Conservation (phyloP, 2,888 invertebrate species). For the Amphipoea oculea region DNA sequence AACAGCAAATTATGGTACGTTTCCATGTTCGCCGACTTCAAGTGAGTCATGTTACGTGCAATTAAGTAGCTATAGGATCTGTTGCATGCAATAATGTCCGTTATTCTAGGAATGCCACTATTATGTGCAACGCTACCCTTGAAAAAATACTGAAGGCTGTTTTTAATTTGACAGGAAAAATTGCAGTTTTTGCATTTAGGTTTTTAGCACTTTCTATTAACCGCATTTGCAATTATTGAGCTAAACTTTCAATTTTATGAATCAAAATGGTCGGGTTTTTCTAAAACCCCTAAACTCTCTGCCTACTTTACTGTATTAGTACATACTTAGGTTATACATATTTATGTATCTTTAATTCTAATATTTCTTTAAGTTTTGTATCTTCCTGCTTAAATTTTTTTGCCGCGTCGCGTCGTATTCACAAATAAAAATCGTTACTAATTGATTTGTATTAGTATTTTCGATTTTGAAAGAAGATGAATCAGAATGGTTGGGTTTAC, state of each 20-base stretch:
- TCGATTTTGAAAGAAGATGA: neutral
- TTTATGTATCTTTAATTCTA: neutral
- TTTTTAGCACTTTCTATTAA: neutral
- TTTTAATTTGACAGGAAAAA: constrained; percentile 11
- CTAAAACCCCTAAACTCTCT: neutral
- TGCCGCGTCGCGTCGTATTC: no score
- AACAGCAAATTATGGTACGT: constrained; percentile 49
- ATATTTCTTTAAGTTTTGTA: neutral
- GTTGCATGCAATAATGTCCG: constrained; percentile 55
- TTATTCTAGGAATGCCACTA: constrained; percentile 47
- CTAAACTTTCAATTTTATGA: neutral
- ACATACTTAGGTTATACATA: neutral
- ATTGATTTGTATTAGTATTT: neutral
- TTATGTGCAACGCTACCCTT: constrained; percentile 40
- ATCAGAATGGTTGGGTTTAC: constrained; percentile 15
- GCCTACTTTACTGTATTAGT: neutral
- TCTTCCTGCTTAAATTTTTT: neutral
- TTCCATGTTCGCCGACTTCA: constrained; percentile 51
- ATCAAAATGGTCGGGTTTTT: constrained; percentile 26
- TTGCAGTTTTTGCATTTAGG: neutral
- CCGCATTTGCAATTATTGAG: neutral
- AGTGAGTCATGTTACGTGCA: constrained; percentile 57
- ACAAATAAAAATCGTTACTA: neutral
- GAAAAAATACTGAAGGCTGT: constrained; percentile 19
- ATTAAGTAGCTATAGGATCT: constrained; percentile 35